These are phyloP conservation scores for Melanostigma gelatinosum DNA, from an alignment of 2,113 vertebrate species.

Conservation along the genomic window DNA sequence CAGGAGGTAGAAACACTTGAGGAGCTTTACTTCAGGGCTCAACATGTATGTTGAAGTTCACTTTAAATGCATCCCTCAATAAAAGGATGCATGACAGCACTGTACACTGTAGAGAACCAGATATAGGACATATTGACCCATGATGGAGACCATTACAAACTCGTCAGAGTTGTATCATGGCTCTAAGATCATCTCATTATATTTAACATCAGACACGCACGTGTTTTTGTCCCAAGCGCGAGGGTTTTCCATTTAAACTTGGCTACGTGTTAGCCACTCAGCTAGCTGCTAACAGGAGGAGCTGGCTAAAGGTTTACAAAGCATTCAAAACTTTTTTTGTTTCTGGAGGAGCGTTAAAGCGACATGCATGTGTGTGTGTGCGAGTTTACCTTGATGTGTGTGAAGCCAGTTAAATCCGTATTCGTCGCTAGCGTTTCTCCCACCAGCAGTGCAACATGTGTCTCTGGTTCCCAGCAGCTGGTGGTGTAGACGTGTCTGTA, in stretches of 20 bases:
- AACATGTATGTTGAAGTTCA: no score
- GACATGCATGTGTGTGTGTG: background rate
- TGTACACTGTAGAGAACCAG: background rate
- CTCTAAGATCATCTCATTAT: no score
- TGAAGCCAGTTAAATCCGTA: constrained; percentile 6
- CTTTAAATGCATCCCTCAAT: no score
- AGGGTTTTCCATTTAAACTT: constrained; percentile 47
- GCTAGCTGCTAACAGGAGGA: constrained; percentile 53
- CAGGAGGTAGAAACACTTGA: no score
- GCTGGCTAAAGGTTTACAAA: constrained; percentile 24
- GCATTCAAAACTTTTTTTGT: constrained; percentile 20
- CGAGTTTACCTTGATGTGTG: constrained; percentile 53
- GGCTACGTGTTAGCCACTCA: constrained; percentile 38
- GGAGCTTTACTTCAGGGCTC: no score
- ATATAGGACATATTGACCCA: background rate
- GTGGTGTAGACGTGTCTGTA: constrained; percentile 69
- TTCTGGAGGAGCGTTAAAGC: no score
- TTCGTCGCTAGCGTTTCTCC: constrained; percentile 58
- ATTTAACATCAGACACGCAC: background rate
- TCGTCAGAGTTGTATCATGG: no score
- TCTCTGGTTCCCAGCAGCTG: constrained; percentile 2
- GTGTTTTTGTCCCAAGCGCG: background rate
- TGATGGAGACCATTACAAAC: constrained; percentile 8
- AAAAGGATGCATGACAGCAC: no score
- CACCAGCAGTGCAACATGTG: constrained; percentile 50